Evolutionary conservation across 2,888 invertebrate genomes (phyloP).

Genomic region (Muscina levida): DNA sequence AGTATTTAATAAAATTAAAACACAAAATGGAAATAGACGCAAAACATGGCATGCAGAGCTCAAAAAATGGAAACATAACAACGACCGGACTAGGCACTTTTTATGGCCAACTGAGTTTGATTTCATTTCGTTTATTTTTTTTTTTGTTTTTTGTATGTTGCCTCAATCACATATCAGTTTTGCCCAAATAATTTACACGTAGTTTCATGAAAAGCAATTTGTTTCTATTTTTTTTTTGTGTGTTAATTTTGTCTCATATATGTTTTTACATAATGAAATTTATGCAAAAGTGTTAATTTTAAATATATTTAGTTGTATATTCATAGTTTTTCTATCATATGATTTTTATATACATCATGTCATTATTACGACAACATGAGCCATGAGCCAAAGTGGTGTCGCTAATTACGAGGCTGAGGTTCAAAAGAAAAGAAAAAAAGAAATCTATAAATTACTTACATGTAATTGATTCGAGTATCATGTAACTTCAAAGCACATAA

Average conservation of each 20-base stretch:
- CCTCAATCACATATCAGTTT: not conserved
- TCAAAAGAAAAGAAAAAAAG: too few relatives aligned
- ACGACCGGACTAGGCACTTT: not conserved
- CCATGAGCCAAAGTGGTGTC: too few relatives aligned
- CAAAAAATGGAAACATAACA: slow-evolving; percentile 1
- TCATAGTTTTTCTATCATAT: too few relatives aligned
- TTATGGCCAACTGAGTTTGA: not conserved
- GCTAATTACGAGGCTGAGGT: too few relatives aligned
- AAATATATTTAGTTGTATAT: slow-evolving; percentile 11
- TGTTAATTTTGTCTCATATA: not conserved
- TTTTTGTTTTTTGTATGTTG: not conserved
- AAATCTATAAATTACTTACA: too few relatives aligned
- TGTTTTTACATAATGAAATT: slow-evolving; percentile 9
- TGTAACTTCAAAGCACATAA: too few relatives aligned
- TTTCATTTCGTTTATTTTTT: not conserved
- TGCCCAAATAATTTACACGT: slow-evolving; percentile 17
- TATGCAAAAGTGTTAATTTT: slow-evolving; percentile 39
- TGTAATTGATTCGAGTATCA: too few relatives aligned
- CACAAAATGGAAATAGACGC: slow-evolving; percentile 39
- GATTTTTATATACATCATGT: too few relatives aligned
- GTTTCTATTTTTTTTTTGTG: not conserved
- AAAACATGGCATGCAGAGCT: not conserved
- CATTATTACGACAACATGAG: too few relatives aligned
- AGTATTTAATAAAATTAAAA: slow-evolving; percentile 47
- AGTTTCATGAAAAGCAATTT: slow-evolving; percentile 34